Conservation (phyloP, 2,113 vertebrate genomes). For the Melanotaenia duboulayi region DNA sequence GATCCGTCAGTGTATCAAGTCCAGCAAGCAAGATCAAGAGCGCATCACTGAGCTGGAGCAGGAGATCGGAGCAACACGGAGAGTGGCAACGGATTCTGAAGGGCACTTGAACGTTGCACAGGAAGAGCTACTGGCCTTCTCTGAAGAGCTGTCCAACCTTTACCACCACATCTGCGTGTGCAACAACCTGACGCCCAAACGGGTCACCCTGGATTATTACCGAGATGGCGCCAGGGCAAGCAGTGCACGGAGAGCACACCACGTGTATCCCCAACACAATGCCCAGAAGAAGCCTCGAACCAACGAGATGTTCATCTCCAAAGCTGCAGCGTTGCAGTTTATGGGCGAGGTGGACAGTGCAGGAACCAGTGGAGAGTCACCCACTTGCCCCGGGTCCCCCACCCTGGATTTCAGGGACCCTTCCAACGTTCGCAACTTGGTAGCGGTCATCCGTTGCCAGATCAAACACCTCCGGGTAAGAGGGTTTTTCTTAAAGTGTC, state of each 20-base stretch:
- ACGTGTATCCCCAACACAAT: constrained; percentile 57
- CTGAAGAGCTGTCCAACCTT: constrained; percentile 87
- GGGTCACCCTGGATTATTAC: constrained; percentile 87
- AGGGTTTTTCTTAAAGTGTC: not conserved
- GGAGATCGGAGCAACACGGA: constrained; percentile 82
- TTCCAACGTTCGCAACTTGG: constrained; percentile 83
- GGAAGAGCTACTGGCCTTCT: constrained; percentile 87
- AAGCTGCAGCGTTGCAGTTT: constrained; percentile 71
- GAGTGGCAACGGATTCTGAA: constrained; percentile 84
- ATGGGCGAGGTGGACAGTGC: constrained; percentile 77
- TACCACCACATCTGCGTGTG: constrained; percentile 88
- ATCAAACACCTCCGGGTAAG: constrained; percentile 87
- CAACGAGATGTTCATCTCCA: constrained; percentile 77
- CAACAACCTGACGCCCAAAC: constrained; percentile 86
- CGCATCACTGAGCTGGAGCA: constrained; percentile 83
- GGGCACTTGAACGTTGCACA: constrained; percentile 83
- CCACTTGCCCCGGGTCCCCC: constrained; percentile 81
- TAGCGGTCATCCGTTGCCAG: constrained; percentile 85
- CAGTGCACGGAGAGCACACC: constrained; percentile 54
- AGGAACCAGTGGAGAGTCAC: constrained; percentile 68
- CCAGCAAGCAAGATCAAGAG: constrained; percentile 84
- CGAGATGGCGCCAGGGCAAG: constrained; percentile 73
- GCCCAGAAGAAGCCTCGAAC: constrained; percentile 72
- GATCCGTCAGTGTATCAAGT: constrained; percentile 82
- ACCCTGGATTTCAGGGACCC: constrained; percentile 85